Evolutionary conservation across 2,888 invertebrate species (phyloP).

Genomic region (Lapara coniferarum): DNA sequence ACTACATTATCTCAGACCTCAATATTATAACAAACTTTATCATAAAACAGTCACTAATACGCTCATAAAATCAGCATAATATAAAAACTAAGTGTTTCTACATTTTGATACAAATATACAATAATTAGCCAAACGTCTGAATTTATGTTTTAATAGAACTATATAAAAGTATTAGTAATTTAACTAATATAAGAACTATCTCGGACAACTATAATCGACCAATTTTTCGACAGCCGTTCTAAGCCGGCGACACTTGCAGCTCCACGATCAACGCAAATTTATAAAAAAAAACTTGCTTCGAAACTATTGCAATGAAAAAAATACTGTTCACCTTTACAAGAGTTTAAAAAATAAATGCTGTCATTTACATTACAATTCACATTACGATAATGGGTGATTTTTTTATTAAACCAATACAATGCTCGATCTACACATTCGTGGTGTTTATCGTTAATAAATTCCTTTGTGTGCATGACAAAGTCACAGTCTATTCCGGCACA

Average conservation of each 20-base stretch:
- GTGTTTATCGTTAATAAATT: no score
- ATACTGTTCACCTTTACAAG: background rate
- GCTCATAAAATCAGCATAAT: slow-evolving; percentile 7
- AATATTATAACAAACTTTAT: no score
- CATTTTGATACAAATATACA: slow-evolving; percentile 19
- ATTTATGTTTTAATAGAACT: background rate
- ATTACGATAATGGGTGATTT: no score
- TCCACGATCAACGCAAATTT: no score
- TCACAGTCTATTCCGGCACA: no score
- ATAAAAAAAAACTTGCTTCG: no score
- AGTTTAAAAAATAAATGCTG: background rate
- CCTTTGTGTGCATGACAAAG: no score
- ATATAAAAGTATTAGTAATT: background rate
- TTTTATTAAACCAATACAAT: no score
- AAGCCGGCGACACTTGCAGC: no score
- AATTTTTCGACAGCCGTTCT: background rate
- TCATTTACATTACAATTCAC: no score
- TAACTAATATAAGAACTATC: background rate
- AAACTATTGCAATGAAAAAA: background rate
- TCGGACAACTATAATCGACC: background rate
- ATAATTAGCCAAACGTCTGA: background rate
- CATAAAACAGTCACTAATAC: background rate
- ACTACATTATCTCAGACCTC: background rate
- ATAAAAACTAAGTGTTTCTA: slow-evolving; percentile 23
- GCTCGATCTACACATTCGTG: no score